Conservation (phyloP, 2,113 vertebrate species). For the Nerophis lumbriciformis region DNA sequence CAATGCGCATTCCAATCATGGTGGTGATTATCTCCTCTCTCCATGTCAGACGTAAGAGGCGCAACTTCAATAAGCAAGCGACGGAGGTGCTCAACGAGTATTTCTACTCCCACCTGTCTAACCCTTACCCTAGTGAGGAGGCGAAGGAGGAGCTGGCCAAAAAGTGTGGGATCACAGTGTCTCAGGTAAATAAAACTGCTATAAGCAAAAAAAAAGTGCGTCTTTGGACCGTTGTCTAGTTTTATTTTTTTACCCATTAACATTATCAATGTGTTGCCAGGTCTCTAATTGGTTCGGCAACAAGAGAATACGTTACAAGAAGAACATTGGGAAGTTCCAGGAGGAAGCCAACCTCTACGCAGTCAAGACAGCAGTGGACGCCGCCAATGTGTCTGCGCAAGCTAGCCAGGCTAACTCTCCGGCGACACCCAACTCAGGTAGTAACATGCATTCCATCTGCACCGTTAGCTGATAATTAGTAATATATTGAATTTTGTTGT, state of each 20-base stretch:
- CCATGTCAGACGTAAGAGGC: conserved; percentile 73
- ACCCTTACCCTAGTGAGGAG: conserved; percentile 89
- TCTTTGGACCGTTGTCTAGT: too few relatives aligned
- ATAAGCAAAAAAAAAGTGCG: not conserved
- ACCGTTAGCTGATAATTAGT: too few relatives aligned
- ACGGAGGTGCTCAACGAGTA: conserved; percentile 88
- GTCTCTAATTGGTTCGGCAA: conserved; percentile 93
- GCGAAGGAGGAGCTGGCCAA: conserved; percentile 89
- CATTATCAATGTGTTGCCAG: conserved; percentile 50
- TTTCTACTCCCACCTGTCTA: conserved; percentile 89
- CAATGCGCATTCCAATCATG: conserved; percentile 12
- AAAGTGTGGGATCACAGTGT: conserved; percentile 84
- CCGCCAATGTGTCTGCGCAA: conserved; percentile 75
- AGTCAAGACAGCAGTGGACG: conserved; percentile 78
- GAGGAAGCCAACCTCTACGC: conserved; percentile 86
- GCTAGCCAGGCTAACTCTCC: conserved; percentile 82
- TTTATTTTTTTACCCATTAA: not conserved
- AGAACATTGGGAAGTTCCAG: conserved; percentile 89
- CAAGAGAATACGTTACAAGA: conserved; percentile 91
- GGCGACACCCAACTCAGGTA: conserved; percentile 81
- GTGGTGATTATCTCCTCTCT: conserved; percentile 17
- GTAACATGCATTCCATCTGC: conserved; percentile 10
- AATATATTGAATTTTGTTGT: too few relatives aligned
- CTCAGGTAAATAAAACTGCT: conserved; percentile 71
- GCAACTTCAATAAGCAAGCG: conserved; percentile 88